These are phyloP conservation scores for Reticulitermes speratus DNA, from an alignment of 1,140 invertebrate genomes.

Conservation along the genomic window DNA sequence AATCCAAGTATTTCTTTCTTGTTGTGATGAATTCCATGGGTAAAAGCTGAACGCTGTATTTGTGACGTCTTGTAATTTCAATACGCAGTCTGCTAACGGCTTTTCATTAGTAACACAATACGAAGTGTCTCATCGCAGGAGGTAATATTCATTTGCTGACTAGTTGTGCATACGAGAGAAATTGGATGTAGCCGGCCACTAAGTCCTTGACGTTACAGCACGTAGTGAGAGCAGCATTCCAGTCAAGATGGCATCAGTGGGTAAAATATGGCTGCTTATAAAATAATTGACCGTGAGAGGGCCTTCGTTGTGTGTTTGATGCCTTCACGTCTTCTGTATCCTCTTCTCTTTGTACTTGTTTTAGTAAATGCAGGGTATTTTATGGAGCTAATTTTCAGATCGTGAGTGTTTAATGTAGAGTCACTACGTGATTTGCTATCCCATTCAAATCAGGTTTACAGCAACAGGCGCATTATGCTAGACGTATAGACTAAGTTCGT, in stretches of 20 bases:
- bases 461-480: neutral
- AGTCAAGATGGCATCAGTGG: slow-evolving; percentile 1
- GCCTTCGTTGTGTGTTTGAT: neutral
- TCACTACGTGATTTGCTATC: neutral
- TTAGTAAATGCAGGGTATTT: slow-evolving; percentile 17
- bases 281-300: neutral
- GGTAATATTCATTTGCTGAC: too few relatives aligned
- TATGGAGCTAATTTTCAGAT: slow-evolving; percentile 11
- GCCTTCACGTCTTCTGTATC: neutral
- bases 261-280: slow-evolving; percentile 19
- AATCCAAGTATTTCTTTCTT: too few relatives aligned
- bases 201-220: neutral
- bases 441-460: neutral
- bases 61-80: too few relatives aligned
- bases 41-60: too few relatives aligned
- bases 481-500: too few relatives aligned
- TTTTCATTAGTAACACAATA: too few relatives aligned
- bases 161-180: neutral
- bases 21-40: too few relatives aligned
- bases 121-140: too few relatives aligned
- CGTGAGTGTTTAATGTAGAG: neutral
- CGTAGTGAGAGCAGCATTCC: neutral
- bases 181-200: neutral
- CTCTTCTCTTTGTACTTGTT: neutral
- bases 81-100: too few relatives aligned